Evolutionary conservation across 2,113 vertebrate species (phyloP).

Genomic region (Prinia subflava): DNA sequence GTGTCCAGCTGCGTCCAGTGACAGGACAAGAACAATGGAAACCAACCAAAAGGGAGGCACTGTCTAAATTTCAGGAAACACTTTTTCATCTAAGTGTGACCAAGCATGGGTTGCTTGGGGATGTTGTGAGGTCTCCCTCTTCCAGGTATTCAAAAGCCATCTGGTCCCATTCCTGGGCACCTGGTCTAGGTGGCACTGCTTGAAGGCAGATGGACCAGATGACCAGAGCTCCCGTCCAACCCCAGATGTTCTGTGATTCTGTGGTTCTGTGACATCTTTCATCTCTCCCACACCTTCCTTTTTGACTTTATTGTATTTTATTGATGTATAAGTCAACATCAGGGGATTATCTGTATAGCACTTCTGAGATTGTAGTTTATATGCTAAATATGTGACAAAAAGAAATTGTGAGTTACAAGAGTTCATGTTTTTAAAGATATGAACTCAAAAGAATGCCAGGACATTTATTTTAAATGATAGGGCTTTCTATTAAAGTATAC

Average conservation of each 20-base stretch:
- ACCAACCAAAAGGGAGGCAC: not conserved
- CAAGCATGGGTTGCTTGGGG: not conserved
- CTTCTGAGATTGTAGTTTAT: not conserved
- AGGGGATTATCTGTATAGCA: not conserved
- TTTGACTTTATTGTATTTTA: not conserved
- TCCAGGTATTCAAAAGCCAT: not conserved
- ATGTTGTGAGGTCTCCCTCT: not conserved
- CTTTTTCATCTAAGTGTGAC: not conserved
- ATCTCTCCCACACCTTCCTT: accelerated
- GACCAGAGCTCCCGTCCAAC: not conserved
- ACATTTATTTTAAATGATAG: not conserved
- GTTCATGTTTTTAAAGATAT: not conserved
- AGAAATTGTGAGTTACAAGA: not conserved
- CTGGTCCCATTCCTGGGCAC: not conserved
- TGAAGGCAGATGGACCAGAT: not conserved
- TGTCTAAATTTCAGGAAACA: not conserved
- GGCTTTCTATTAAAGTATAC: not conserved
- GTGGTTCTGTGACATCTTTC: not conserved
- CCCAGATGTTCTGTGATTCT: not conserved
- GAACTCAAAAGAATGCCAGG: not conserved
- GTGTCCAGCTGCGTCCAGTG: not conserved
- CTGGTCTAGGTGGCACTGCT: not conserved
- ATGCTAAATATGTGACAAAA: not conserved
- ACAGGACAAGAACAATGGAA: not conserved
- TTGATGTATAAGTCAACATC: not conserved